Evolutionary conservation across 2,113 vertebrate genomes (phyloP).

Genomic region (Phasianus colchicus): DNA sequence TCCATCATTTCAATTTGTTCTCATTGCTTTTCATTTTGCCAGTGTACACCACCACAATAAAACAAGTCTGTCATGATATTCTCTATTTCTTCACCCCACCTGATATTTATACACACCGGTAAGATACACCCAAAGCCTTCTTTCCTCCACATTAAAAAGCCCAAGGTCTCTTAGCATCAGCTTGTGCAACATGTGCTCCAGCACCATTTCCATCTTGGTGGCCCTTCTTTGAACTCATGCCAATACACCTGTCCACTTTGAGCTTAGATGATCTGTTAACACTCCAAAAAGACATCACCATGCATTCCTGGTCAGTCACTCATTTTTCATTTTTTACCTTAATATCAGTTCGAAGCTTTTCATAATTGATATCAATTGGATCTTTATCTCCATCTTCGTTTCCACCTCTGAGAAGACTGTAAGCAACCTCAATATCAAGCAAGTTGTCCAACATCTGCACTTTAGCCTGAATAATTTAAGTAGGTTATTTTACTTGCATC

Average conservation of each 20-base stretch:
- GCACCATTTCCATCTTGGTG: neutral
- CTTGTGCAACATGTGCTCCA: neutral
- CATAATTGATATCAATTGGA: constrained; percentile 97
- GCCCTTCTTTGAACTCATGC: neutral
- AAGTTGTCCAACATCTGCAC: constrained; percentile 99
- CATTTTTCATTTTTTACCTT: constrained; percentile 78
- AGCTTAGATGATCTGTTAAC: neutral
- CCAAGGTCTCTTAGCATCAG: neutral
- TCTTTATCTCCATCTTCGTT: constrained; percentile 92
- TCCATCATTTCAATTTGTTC: neutral
- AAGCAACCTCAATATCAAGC: constrained; percentile 97
- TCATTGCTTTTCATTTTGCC: neutral
- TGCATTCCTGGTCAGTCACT: neutral
- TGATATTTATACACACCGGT: neutral
- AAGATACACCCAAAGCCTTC: neutral
- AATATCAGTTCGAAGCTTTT: constrained; percentile 95
- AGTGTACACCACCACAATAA: neutral
- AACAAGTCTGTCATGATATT: neutral
- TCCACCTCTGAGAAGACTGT: constrained; percentile 94
- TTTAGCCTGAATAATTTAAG: constrained; percentile 84
- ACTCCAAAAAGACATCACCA: neutral
- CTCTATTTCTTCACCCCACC: neutral
- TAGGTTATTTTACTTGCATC: neutral
- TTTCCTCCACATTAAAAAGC: neutral
- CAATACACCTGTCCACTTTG: neutral